Conservation (phyloP, 1,140 invertebrate genomes). For the Calephelis nemesis region DNA sequence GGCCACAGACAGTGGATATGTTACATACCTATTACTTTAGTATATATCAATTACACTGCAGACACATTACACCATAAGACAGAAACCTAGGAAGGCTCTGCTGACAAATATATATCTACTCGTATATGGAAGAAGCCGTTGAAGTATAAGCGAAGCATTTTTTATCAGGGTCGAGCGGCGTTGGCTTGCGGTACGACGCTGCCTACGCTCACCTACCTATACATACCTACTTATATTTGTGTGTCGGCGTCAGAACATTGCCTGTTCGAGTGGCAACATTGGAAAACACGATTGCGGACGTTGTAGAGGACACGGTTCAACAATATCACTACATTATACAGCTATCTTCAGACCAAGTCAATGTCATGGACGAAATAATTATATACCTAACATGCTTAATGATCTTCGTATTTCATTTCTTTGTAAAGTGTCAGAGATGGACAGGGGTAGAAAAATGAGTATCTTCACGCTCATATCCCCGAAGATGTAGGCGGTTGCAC, state of each 20-base stretch:
- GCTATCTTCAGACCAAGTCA: constrained; percentile 16
- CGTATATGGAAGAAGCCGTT: constrained; percentile 67
- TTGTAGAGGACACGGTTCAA: constrained; percentile 44
- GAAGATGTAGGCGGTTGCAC: too few relatives aligned
- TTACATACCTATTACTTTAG: too few relatives aligned
- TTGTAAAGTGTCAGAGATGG: too few relatives aligned
- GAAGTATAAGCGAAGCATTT: constrained; percentile 74
- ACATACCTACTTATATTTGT: constrained; percentile 40
- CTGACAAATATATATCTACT: background rate
- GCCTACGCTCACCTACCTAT: constrained; percentile 51
- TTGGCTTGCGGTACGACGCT: constrained; percentile 49
- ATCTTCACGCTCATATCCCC: too few relatives aligned
- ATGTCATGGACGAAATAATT: background rate
- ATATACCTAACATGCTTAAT: too few relatives aligned
- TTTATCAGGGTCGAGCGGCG: constrained; percentile 71
- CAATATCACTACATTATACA: constrained; percentile 41
- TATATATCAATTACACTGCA: too few relatives aligned
- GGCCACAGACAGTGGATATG: too few relatives aligned
- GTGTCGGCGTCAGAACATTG: constrained; percentile 27
- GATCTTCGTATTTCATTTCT: too few relatives aligned
- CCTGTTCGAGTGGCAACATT: constrained; percentile 40
- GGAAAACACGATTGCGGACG: constrained; percentile 61
- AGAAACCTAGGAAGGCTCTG: constrained; percentile 42
- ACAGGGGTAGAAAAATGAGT: too few relatives aligned
- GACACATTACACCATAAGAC: constrained; percentile 36